Base-by-base conservation (phyloP, 35 echinoderm and acorn worm species). In the Diadema setosum region DNA sequence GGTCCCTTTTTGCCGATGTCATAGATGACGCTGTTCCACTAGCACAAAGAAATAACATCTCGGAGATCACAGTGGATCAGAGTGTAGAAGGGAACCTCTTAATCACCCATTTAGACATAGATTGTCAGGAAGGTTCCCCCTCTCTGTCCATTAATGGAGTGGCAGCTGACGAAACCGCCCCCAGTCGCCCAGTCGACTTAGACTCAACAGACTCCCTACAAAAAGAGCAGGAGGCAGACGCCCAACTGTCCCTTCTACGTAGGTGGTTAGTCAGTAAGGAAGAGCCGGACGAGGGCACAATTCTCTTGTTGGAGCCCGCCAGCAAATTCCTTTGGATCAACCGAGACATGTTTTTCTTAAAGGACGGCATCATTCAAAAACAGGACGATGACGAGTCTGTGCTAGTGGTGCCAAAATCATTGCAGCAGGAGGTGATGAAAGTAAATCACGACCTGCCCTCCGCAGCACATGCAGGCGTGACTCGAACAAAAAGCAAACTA, bases 271-370 rank as follows among this genome's bases (percentile, higher is more conserved):
- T 3, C 16, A n/a, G 21, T 2, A 81, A 39, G 17, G 16, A 2
- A 52, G 29, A 3, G 1, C 75, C 75, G 30, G 30, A 29, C 21
- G 75, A 81, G 39, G 75, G 75, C 21, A 39, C 30, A 14, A 29
- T 81, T 35, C 44, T 81, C 41, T 39, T 43, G 44, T 39, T 40
- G 18, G 41, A 40, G 0, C 29, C 75, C 41, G 75, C 75, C 30
- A 40, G 29, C 12, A 81, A 81, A 40, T 81, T 81, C 75, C 41
- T 36, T 20, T 81, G 75, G 75, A 81, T 81, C 11, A 81, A 81
- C 75, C 30, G 75, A 39, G 75, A 81, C 44, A 3, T 29, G 30
- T 40, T 81, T 7, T 43, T 3, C 75, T 15, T 39, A 43, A 35
- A 43, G 75, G 41, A 81, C 75, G 41, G 75, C 75, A 81, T 81